These are phyloP conservation scores for Thalassaphorura encarpata DNA, from an alignment of 1,140 invertebrate genomes.

Conservation along the genomic window DNA sequence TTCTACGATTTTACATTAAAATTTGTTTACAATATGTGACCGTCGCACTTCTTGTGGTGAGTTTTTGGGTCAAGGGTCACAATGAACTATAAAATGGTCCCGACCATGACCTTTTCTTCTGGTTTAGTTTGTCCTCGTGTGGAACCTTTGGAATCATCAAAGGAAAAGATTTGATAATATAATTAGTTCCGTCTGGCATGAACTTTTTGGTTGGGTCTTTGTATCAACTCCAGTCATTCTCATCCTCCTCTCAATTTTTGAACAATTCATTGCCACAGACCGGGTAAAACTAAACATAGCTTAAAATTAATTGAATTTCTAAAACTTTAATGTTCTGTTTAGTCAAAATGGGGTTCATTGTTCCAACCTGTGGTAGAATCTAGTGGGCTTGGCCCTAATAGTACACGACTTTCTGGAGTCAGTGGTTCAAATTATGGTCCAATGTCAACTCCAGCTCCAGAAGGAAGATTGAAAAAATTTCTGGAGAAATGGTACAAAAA, in stretches of 20 bases:
- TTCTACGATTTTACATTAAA: neutral
- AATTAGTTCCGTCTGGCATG: neutral
- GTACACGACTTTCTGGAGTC: neutral
- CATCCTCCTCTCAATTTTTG: neutral
- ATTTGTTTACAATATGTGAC: slow-evolving; percentile 5
- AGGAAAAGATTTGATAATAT: neutral
- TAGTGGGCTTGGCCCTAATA: neutral
- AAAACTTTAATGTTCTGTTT: neutral
- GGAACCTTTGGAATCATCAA: neutral
- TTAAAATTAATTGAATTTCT: neutral
- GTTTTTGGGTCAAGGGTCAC: neutral
- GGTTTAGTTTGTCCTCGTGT: neutral
- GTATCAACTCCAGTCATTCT: neutral
- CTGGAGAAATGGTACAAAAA: neutral
- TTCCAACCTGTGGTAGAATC: neutral
- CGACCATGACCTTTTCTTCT: neutral
- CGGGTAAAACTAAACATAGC: neutral
- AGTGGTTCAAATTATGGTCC: neutral
- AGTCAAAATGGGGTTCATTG: neutral
- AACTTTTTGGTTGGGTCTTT: neutral
- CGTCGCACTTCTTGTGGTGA: neutral
- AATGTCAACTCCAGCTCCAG: neutral
- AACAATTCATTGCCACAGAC: neutral
- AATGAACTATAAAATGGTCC: neutral
- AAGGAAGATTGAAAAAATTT: neutral